Percentiles rank a stretch among this genome's conserved stretches.
Evolutionary conservation across 2,888 invertebrate genomes (phyloP).

Genomic region (Cosmopolites sordidus): DNA sequence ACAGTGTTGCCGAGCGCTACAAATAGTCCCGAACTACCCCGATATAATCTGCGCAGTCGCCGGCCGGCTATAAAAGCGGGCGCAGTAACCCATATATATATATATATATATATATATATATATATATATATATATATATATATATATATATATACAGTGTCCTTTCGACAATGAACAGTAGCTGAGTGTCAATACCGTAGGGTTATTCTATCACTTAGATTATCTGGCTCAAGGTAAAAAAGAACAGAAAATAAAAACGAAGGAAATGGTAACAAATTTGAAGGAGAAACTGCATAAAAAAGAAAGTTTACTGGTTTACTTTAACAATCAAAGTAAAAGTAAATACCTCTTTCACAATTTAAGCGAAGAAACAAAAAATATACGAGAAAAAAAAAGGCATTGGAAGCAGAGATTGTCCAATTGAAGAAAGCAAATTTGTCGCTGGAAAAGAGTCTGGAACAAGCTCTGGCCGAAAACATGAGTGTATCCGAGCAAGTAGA

Average conservation of each 20-base stretch:
- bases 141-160: too few species aligned
- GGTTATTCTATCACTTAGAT: constrained; percentile 53
- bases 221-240: constrained; percentile 44
- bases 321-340: constrained; percentile 39
- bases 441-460: constrained; percentile 20
- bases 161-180: too few species aligned
- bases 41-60: too few species aligned
- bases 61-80: too few species aligned
- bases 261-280: constrained; percentile 38
- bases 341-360: constrained; percentile 38
- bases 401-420: constrained; percentile 6
- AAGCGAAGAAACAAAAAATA: constrained; percentile 34
- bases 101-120: too few species aligned
- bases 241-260: constrained; percentile 43
- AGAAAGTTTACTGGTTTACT: constrained; percentile 37
- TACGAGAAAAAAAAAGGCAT: constrained; percentile 15
- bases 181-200: too few species aligned
- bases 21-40: too few species aligned
- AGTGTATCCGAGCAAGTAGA: constrained; percentile 18
- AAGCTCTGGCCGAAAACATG: constrained; percentile 8
- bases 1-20: too few species aligned
- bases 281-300: constrained; percentile 42
- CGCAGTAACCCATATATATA: too few species aligned
- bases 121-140: too few species aligned
- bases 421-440: constrained; percentile 8